A percentile compares a stretch with the other conserved stretches of the same genome.
Conservation (phyloP, 2,888 invertebrate genomes). For the Eremobia ochroleuca region DNA sequence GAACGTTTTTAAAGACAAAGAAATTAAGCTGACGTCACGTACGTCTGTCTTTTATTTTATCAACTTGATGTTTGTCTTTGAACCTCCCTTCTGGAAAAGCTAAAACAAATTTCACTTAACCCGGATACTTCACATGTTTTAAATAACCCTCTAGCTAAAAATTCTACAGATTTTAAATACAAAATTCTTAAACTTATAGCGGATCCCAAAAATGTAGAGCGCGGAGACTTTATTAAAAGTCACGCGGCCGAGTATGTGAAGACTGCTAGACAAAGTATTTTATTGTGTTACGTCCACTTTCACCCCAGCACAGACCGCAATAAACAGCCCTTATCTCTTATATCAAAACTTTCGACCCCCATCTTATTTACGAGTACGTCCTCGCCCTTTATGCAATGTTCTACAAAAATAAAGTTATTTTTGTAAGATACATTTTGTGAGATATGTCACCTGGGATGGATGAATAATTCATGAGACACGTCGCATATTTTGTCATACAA, state of each 20-base stretch:
- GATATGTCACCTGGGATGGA: constrained; percentile 74
- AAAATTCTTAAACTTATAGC: constrained; percentile 46
- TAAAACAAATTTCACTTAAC: constrained; percentile 14
- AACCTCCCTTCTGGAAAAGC: neutral
- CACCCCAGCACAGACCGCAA: constrained; percentile 72
- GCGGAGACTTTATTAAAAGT: constrained; percentile 74
- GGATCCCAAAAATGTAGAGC: constrained; percentile 65
- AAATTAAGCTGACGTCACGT: constrained; percentile 21
- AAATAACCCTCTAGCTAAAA: constrained; percentile 27
- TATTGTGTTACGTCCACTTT: constrained; percentile 73
- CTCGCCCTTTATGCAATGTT: constrained; percentile 48
- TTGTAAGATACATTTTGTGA: constrained; percentile 75
- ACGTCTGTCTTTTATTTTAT: constrained; percentile 23
- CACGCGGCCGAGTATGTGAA: constrained; percentile 72
- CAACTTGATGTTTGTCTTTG: constrained; percentile 8
- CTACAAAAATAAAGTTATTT: constrained; percentile 68
- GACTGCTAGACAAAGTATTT: constrained; percentile 76
- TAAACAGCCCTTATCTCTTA: constrained; percentile 78
- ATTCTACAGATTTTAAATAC: constrained; percentile 10
- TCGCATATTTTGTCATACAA: constrained; percentile 75
- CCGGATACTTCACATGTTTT: constrained; percentile 21
- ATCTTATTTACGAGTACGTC: constrained; percentile 70
- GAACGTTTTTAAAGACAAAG: constrained; percentile 2
- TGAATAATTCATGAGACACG: constrained; percentile 78
- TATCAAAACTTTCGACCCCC: constrained; percentile 75